Evolutionary conservation across 2,888 invertebrate genomes (phyloP).

Genomic region (Diarsia rubi): DNA sequence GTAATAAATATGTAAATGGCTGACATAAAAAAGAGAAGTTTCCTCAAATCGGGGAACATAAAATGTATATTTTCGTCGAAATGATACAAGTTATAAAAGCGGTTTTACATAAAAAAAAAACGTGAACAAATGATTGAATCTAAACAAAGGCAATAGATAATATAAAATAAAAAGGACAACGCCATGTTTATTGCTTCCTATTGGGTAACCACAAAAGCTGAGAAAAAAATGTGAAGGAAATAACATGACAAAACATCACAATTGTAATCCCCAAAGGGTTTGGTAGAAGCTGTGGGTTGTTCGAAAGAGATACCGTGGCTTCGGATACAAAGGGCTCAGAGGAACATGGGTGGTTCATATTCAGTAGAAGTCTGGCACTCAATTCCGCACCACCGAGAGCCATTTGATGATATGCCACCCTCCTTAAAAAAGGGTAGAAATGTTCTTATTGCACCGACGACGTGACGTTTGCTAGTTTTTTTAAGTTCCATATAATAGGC

Average conservation of each 20-base stretch:
- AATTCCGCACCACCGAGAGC: too few species aligned
- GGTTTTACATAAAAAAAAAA: slow-evolving; percentile 37
- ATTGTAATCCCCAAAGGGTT: neutral
- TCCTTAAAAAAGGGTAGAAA: too few species aligned
- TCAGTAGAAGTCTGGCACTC: too few species aligned
- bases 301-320: too few species aligned
- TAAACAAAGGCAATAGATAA: neutral
- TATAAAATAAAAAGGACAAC: slow-evolving; percentile 11
- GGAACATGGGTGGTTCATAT: too few species aligned
- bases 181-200: slow-evolving; percentile 1
- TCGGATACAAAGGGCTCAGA: too few species aligned
- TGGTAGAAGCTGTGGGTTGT: too few species aligned
- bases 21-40: slow-evolving; percentile 46
- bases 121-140: slow-evolving; percentile 29
- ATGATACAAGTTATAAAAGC: slow-evolving; percentile 37
- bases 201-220: neutral
- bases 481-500: too few species aligned
- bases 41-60: slow-evolving; percentile 28
- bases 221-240: neutral
- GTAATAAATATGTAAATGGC: slow-evolving; percentile 60
- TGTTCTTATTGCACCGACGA: too few species aligned
- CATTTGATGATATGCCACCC: too few species aligned
- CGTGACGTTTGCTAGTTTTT: too few species aligned
- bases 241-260: neutral
- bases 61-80: slow-evolving; percentile 36